Evolutionary conservation across 2,888 invertebrate species (phyloP), one percentile per base, ranked within the genome.

Genomic region (Entomobrya proxima): DNA sequence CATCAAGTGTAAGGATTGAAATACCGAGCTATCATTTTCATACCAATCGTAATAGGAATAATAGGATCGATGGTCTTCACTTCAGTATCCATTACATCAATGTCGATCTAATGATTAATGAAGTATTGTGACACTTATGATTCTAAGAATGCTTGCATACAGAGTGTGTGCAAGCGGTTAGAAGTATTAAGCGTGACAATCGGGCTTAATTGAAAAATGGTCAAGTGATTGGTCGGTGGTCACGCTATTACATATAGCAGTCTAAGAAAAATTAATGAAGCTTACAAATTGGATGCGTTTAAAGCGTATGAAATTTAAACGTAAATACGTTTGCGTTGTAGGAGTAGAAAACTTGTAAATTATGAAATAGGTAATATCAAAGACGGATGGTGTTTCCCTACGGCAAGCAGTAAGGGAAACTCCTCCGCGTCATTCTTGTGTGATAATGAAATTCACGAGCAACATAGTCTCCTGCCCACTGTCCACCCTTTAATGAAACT

Each of bases 31-130:
- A 40, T 47, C 47, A 15, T 13, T 47, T 47, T 2, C 47, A 37
- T 37, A 7, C 6, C 11, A 37, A 7, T 47, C n/a, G 47, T 13
- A 47, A 13, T 13, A 13, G n/a, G 2, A 2, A 5, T 47, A 9
- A 15, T 13, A 15, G 5, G 2, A 47, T 35, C 21, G 67, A n/a
- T 37, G 18, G 64, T 35, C 18, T 40, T n/a, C 35, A 24, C 21
- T 40, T 47, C 47, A 47, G n/a, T 47, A 9, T 13, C 47, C n/a
- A 47, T 47, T 7, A 13, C 47, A 47, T 47, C 13, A 13, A 15
- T 67, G 61, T 61, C 61, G 11, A 21, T 67, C 18, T n/a, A 44
- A 69, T 69, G 69, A 69, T 69, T 69, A 69, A 69, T 69, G 69
- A 69, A 27, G 44, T 44, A 69, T 69, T 69, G 69, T 69, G 69